phyloP scores from a whole-genome alignment of 2,113 vertebrate genomes.

The Sylvia atricapilla region DNA sequence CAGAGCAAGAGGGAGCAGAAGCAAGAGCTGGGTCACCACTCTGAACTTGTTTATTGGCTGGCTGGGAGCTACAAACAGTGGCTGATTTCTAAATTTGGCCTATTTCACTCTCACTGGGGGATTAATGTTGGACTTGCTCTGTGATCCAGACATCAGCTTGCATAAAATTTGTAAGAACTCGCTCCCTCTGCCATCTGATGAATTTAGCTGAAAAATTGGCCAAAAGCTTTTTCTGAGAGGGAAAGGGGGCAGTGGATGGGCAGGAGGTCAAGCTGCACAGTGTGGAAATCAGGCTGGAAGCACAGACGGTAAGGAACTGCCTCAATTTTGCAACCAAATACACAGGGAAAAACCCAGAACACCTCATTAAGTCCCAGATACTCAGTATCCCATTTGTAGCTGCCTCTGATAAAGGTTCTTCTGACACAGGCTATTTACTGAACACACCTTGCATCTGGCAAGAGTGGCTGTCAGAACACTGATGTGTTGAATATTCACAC shows the following conservation, averaged over 20 bases:
- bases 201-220: not conserved
- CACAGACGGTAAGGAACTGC: not conserved
- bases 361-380: not conserved
- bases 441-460: conserved; percentile 3
- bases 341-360: not conserved
- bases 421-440: not conserved
- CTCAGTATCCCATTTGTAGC: not conserved
- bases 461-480: not conserved
- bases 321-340: not conserved
- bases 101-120: not conserved
- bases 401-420: not conserved
- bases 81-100: conserved; percentile 48
- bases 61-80: conserved; percentile 42
- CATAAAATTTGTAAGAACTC: not conserved
- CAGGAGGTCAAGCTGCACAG: not conserved
- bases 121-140: not conserved
- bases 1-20: not conserved
- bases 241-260: not conserved
- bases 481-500: not conserved
- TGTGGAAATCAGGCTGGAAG: not conserved
- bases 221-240: not conserved
- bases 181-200: not conserved
- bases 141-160: conserved; percentile 1
- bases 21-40: conserved; percentile 9
- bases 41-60: conserved; percentile 19